A percentile compares a stretch with the other conserved stretches of the same genome.
phyloP scores from a whole-genome alignment of 1,140 invertebrate species.

The Ruditapes philippinarum region DNA sequence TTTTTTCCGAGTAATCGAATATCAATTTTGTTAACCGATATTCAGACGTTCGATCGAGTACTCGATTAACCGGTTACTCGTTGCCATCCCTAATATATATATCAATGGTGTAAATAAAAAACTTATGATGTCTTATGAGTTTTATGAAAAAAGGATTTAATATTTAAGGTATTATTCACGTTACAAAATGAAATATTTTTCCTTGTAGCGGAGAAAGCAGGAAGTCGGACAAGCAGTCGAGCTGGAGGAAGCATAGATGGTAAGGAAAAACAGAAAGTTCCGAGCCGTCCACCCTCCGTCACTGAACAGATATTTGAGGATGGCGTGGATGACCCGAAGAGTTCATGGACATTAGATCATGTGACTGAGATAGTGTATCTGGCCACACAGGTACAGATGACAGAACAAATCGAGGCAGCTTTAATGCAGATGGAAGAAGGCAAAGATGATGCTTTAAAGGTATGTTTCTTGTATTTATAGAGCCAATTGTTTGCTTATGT shows the following conservation, averaged over 20 bases:
- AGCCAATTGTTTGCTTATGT: no score
- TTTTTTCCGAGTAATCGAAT: no score
- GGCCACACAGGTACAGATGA: constrained; percentile 83
- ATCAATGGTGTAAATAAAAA: no score
- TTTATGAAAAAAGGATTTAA: no score
- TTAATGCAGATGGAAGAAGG: constrained; percentile 72
- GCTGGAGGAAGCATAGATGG: constrained; percentile 57
- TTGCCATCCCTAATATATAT: no score
- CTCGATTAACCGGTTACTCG: no score
- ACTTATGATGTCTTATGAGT: no score
- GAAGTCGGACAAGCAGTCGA: constrained; percentile 58
- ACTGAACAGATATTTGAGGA: constrained; percentile 71
- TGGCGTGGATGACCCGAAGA: constrained; percentile 61
- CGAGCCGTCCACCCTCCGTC: constrained; percentile 70
- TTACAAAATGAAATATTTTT: no score
- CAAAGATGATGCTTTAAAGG: constrained; percentile 52
- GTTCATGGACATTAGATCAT: constrained; percentile 84
- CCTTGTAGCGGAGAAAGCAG: constrained; percentile 19
- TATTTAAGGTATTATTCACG: no score
- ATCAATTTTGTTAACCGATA: no score
- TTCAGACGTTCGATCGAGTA: no score
- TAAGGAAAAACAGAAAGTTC: constrained; percentile 50
- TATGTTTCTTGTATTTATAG: no score
- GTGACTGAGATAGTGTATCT: constrained; percentile 84
- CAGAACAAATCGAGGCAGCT: constrained; percentile 77